These are phyloP conservation scores for Drosophila cracens DNA, from an alignment of 2,888 invertebrate genomes.

Conservation along the genomic window DNA sequence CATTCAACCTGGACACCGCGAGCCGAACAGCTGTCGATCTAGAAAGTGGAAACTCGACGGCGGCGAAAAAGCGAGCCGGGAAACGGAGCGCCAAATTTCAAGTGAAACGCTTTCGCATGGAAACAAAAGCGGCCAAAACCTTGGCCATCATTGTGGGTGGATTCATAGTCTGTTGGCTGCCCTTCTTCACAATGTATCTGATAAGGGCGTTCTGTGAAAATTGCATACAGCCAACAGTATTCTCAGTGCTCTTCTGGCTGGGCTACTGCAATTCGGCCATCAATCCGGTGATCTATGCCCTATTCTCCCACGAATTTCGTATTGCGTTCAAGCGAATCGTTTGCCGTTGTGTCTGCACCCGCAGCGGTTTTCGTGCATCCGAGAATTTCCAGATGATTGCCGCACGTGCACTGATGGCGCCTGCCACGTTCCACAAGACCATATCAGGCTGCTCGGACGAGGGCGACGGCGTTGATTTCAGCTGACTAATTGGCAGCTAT, in stretches of 20 bases:
- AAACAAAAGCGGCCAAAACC: constrained; percentile 98
- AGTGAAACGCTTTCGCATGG: constrained; percentile 96
- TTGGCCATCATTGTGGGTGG: constrained; percentile 98
- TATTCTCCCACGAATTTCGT: constrained; percentile 97
- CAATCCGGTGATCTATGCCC: constrained; percentile 97
- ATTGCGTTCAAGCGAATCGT: constrained; percentile 97
- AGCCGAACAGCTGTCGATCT: constrained; percentile 42
- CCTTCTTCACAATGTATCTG: constrained; percentile 98
- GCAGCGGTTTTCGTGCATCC: constrained; percentile 84
- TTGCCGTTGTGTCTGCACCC: constrained; percentile 91
- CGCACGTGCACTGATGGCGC: constrained; percentile 83
- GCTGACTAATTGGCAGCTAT: constrained; percentile 83
- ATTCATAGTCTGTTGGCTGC: constrained; percentile 98
- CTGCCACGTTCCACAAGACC: constrained; percentile 84
- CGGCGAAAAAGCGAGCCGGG: constrained; percentile 89
- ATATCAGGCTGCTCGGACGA: constrained; percentile 84
- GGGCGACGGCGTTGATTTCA: constrained; percentile 83
- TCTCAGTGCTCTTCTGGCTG: constrained; percentile 97
- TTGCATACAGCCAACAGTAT: constrained; percentile 93
- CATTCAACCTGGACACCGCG: constrained; percentile 78
- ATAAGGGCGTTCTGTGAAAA: constrained; percentile 94
- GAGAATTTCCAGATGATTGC: constrained; percentile 85
- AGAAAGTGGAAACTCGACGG: constrained; percentile 58
- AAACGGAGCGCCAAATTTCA: constrained; percentile 95
- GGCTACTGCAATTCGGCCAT: constrained; percentile 99